Conservation (phyloP, 2,888 invertebrate species). For the Leptopilina syphax region DNA sequence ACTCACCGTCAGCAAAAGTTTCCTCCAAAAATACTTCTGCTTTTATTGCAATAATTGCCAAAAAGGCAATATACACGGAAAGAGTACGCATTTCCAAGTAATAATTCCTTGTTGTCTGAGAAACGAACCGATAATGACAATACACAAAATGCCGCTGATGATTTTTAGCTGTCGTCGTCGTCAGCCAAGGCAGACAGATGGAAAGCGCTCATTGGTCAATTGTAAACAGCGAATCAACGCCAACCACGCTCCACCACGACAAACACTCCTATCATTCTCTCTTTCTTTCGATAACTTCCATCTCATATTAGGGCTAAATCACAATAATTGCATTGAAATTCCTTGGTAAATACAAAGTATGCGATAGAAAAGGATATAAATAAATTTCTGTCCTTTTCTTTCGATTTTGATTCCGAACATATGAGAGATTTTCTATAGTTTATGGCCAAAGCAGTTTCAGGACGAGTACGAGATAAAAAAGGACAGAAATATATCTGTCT, state of each 20-base stretch:
- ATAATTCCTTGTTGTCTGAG: slow-evolving; percentile 67
- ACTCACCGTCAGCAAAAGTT: slow-evolving; percentile 88
- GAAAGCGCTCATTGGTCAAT: slow-evolving; percentile 81
- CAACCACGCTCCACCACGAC: slow-evolving; percentile 82
- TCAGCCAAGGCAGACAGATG: slow-evolving; percentile 81
- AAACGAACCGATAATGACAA: slow-evolving; percentile 71
- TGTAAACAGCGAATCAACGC: slow-evolving; percentile 79
- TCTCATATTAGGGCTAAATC: too few species aligned
- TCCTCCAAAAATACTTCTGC: slow-evolving; percentile 88
- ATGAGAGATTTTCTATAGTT: too few species aligned
- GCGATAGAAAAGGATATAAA: too few species aligned
- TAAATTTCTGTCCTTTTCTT: too few species aligned
- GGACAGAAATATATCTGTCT: too few species aligned
- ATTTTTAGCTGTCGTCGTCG: slow-evolving; percentile 65
- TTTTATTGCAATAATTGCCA: slow-evolving; percentile 80
- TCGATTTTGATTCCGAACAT: too few species aligned
- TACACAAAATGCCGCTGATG: slow-evolving; percentile 60
- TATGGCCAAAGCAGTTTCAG: too few species aligned
- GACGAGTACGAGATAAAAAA: too few species aligned
- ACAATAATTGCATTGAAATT: too few species aligned
- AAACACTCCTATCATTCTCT: slow-evolving; percentile 6
- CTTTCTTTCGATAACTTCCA: too few species aligned
- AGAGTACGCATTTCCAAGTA: slow-evolving; percentile 78
- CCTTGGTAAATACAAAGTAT: too few species aligned
- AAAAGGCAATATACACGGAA: slow-evolving; percentile 80